Percentiles rank a stretch among this genome's conserved stretches.
Conservation (phyloP, 2,113 vertebrate species). For the Tupaia tana region DNA sequence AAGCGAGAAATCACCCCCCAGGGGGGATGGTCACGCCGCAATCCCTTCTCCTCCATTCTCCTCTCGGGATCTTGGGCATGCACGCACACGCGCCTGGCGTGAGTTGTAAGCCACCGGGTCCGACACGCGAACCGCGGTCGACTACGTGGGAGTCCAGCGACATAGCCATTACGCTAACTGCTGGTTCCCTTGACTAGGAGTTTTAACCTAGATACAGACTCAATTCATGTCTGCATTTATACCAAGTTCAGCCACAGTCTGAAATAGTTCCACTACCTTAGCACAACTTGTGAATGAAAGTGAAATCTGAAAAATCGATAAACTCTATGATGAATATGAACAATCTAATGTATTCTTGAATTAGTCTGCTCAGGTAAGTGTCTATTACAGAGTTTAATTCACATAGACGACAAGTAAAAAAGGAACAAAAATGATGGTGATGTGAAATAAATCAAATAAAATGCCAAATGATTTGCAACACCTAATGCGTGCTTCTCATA, state of each 20-base stretch:
- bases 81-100: too few relatives aligned
- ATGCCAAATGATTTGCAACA: slow-evolving; percentile 86
- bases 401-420: slow-evolving; percentile 86
- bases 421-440: slow-evolving; percentile 86
- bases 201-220: not conserved
- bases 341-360: slow-evolving; percentile 87
- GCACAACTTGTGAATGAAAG: slow-evolving; percentile 68
- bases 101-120: too few relatives aligned
- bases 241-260: not conserved
- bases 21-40: too few relatives aligned
- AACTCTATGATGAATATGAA: slow-evolving; percentile 86
- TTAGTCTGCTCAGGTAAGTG: slow-evolving; percentile 89
- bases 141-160: too few relatives aligned
- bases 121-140: too few relatives aligned
- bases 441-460: slow-evolving; percentile 91
- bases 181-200: not conserved
- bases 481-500: slow-evolving; percentile 84
- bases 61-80: too few relatives aligned
- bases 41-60: too few relatives aligned
- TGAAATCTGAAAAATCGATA: slow-evolving; percentile 85
- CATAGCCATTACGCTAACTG: too few relatives aligned
- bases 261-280: slow-evolving; percentile 63
- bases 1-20: too few relatives aligned
- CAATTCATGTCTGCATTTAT: not conserved
- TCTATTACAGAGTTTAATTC: slow-evolving; percentile 87